Conservation (phyloP, 2,888 invertebrate species). For the Macropis europaea region DNA sequence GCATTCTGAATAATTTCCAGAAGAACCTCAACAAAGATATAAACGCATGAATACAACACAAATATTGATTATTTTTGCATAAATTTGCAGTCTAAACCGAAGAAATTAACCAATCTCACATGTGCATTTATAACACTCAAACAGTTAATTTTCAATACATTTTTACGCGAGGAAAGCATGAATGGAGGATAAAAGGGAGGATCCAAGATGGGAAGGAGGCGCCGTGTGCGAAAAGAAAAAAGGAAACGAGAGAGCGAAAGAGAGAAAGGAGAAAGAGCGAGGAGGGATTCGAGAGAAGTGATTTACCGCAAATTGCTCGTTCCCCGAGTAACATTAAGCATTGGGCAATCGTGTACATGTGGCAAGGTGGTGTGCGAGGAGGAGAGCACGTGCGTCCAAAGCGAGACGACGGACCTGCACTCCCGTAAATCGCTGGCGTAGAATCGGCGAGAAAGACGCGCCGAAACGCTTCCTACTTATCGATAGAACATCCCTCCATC, state of each 20-base stretch:
- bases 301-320: slow-evolving; percentile 74
- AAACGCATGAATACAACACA: no score
- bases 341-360: slow-evolving; percentile 71
- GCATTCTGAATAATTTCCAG: no score
- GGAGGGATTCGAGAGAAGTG: slow-evolving; percentile 57
- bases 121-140: no score
- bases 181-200: neutral
- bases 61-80: no score
- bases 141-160: no score
- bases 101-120: no score
- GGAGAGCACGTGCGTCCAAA: slow-evolving; percentile 71
- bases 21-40: no score
- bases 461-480: slow-evolving; percentile 35
- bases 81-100: no score
- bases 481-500: neutral
- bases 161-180: neutral
- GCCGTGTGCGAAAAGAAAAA: neutral
- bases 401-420: slow-evolving; percentile 26
- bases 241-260: neutral
- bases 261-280: neutral
- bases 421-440: slow-evolving; percentile 2
- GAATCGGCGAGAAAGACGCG: slow-evolving; percentile 10
- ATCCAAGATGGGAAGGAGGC: neutral
- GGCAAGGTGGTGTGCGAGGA: slow-evolving; percentile 69
- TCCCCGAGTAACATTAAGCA: slow-evolving; percentile 69